Percentiles rank a stretch among this genome's conserved stretches.
These are phyloP conservation scores for Gastracanthus pulcherrimus DNA, from an alignment of 2,888 invertebrate genomes.

Conservation along the genomic window DNA sequence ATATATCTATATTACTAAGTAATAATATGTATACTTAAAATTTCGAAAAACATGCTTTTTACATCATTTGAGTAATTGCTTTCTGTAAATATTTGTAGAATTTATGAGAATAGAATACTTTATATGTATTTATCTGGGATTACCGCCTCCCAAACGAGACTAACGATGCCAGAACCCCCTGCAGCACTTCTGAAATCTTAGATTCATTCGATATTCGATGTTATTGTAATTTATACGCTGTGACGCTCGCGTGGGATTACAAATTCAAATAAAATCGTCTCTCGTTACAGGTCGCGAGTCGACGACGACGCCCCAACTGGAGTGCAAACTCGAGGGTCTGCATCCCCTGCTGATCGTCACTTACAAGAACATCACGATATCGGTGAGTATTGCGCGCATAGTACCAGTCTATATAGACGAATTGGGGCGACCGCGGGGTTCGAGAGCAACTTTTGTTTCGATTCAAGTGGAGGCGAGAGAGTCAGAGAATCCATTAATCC, in stretches of 20 bases:
- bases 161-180: not conserved
- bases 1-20: no score
- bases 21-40: no score
- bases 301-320: constrained; percentile 54
- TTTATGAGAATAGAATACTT: no score
- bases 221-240: constrained; percentile 14
- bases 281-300: constrained; percentile 50
- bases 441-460: constrained; percentile 29
- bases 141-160: not conserved
- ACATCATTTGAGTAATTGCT: no score
- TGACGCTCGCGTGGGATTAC: constrained; percentile 1
- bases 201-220: not conserved
- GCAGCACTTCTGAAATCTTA: not conserved
- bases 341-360: constrained; percentile 77
- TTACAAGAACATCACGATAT: constrained; percentile 77
- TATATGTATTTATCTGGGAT: no score
- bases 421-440: no score
- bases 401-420: no score
- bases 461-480: no score
- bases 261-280: constrained; percentile 40
- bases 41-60: no score
- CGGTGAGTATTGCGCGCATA: constrained; percentile 67
- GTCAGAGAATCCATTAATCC: not conserved
- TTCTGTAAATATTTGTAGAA: no score
- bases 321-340: constrained; percentile 76